Conservation (phyloP, 2,797 vertebrate genomes). For the Periophthalmus magnuspinnatus region DNA sequence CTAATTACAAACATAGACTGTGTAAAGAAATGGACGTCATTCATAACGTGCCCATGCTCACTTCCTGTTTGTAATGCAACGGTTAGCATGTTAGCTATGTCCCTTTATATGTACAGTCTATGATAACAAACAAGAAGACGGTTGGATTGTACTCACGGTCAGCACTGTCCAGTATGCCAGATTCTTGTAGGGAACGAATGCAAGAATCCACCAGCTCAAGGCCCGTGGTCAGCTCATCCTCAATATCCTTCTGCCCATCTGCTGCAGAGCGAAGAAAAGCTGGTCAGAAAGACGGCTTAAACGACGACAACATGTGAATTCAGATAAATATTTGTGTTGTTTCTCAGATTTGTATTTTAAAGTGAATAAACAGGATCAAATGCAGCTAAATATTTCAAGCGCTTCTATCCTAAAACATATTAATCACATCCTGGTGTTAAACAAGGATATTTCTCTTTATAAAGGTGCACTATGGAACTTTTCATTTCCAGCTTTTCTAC, state of each 20-base stretch:
- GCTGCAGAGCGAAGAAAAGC: constrained; percentile 51
- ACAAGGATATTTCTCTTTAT: background rate
- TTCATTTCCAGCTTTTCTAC: too few species aligned
- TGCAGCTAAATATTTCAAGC: constrained; percentile 13
- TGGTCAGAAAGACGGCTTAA: background rate
- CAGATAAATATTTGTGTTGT: background rate
- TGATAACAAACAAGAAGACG: background rate
- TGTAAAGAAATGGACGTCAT: too few species aligned
- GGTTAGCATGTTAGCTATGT: too few species aligned
- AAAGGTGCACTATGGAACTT: too few species aligned
- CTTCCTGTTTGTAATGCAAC: too few species aligned
- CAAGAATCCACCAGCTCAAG: constrained; percentile 98
- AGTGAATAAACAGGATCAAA: constrained; percentile 13
- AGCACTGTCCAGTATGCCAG: constrained; percentile 91
- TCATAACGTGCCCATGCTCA: too few species aligned
- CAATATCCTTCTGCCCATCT: constrained; percentile 97
- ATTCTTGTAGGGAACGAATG: constrained; percentile 96
- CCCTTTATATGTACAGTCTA: too few species aligned
- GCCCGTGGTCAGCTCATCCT: constrained; percentile 96
- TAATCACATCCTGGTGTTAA: constrained; percentile 14
- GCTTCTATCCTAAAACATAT: constrained; percentile 24
- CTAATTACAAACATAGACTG: too few species aligned
- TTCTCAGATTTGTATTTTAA: constrained; percentile 22
- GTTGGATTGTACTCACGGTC: constrained; percentile 83
- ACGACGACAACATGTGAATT: constrained; percentile 8